Percentiles rank a stretch among this genome's conserved stretches.
These are phyloP conservation scores for Callospermophilus lateralis DNA, from an alignment of 2,113 vertebrate species.

Conservation along the genomic window DNA sequence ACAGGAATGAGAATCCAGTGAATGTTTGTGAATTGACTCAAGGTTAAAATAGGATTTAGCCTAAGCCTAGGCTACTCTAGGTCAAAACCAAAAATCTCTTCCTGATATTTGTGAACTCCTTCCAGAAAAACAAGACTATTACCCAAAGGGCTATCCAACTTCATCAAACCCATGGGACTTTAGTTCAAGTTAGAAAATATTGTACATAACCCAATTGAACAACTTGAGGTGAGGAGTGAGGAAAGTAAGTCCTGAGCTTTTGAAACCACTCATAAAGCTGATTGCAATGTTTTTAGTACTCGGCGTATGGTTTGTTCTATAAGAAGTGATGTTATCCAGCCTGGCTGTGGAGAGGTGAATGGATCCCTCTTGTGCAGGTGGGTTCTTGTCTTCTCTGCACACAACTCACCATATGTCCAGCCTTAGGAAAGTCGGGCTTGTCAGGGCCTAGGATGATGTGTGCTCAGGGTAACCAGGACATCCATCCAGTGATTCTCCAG, in stretches of 20 bases:
- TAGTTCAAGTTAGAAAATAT: constrained; percentile 16
- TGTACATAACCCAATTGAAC: not conserved
- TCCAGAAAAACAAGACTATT: not conserved
- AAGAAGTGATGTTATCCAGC: not conserved
- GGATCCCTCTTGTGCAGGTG: accelerated
- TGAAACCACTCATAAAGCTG: not conserved
- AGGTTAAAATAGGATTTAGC: constrained; percentile 32
- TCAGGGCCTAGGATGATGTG: not conserved
- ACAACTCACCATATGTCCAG: not conserved
- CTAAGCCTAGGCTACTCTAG: not conserved
- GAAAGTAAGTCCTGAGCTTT: not conserved
- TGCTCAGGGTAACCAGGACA: constrained; percentile 56
- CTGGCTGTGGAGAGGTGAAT: constrained; percentile 1
- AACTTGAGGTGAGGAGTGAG: not conserved
- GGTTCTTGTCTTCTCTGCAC: not conserved
- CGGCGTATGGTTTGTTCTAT: not conserved
- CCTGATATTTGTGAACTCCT: not conserved
- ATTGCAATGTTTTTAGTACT: not conserved
- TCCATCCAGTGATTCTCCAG: constrained; percentile 65
- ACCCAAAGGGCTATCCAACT: not conserved
- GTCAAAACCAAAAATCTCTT: not conserved
- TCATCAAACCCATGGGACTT: not conserved
- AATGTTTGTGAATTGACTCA: not conserved
- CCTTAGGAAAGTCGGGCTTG: not conserved
- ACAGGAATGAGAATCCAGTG: not conserved